These are phyloP conservation scores for Xestia sexstrigata DNA, from an alignment of 2,888 invertebrate genomes.

Conservation along the genomic window DNA sequence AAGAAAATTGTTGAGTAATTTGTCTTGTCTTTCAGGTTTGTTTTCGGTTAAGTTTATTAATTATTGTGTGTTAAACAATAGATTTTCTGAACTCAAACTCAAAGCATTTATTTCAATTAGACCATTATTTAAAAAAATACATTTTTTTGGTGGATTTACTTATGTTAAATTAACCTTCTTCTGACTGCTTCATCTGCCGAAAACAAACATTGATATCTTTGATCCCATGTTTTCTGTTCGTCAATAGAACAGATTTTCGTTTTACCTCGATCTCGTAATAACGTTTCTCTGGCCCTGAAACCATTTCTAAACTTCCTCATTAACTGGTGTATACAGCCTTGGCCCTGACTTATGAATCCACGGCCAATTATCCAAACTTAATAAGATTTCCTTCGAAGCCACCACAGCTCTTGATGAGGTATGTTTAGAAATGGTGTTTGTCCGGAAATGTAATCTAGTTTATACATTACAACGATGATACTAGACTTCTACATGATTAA, in stretches of 20 bases:
- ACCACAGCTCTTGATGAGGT: not conserved
- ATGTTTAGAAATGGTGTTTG: slow-evolving; percentile 3
- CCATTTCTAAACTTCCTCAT: slow-evolving; percentile 27
- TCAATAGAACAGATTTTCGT: not conserved
- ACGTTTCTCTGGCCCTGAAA: slow-evolving; percentile 10
- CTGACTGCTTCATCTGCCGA: not conserved
- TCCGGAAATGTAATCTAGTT: not conserved
- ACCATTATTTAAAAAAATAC: no score
- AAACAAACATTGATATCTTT: slow-evolving; percentile 13
- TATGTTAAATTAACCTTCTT: not conserved
- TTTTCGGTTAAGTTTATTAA: not conserved
- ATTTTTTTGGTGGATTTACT: no score
- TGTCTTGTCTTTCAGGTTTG: no score
- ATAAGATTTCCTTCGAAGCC: slow-evolving; percentile 24
- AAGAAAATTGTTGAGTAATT: not conserved
- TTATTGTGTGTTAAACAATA: slow-evolving; percentile 23
- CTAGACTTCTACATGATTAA: not conserved
- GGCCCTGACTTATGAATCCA: slow-evolving; percentile 44
- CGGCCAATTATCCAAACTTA: slow-evolving; percentile 37
- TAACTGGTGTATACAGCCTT: slow-evolving; percentile 22
- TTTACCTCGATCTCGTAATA: not conserved
- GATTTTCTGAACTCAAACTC: not conserved
- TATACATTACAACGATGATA: not conserved
- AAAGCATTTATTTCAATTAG: no score
- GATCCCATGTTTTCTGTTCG: slow-evolving; percentile 11